Base-by-base conservation (phyloP, 2,113 vertebrate species). In the Mustela lutreola region DNA sequence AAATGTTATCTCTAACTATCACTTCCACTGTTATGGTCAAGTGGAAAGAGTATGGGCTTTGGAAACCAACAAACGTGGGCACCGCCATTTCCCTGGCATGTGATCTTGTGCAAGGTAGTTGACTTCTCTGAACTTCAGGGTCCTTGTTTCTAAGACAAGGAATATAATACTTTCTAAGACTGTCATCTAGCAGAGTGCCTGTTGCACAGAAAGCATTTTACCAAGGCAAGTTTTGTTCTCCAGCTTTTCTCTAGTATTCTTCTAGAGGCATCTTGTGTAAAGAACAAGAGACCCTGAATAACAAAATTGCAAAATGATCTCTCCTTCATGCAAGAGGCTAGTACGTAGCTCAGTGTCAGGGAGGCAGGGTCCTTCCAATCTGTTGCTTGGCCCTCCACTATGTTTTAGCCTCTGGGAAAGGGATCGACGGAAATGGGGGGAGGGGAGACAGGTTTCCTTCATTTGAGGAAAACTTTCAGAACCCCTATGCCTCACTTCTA, bases 101-200 rank as follows among this genome's bases (percentile, higher is more conserved):
- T 71, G n/a, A 88, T 42, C 73, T 80, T 76, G 21, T 62, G 5
- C 4, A 33, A 94, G 19, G 24, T 60, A 63, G 24, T 15, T 81
- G 58, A 81, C 58, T 48, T 96, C 36, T 67, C 67, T 95, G 89
- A 95, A 90, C 11, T 67, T 71, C 48, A 80, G 33, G 85, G 65
- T 58, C 31, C n/a, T 79, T 65, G 60, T 62, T 89, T 95, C 62
- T 76, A 80, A 78, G 75, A 73, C 12, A 8, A 67, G 22, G 78
- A 60, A 19, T 42, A 75, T 31, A 4, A n/a, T 45, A 45, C 82
- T 84, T 86, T 83, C 39, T 50, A 79, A 56, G 28, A 75, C 11
- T 67, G 21, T 19, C 16, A 65, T 63, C 53, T 71, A 82, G 33
- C 58, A 73, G 15, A 65, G 36, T 62, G 48, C 42, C 60, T 95